phyloP scores from a whole-genome alignment of 2,888 invertebrate genomes.

The Nasonovia ribisnigri region DNA sequence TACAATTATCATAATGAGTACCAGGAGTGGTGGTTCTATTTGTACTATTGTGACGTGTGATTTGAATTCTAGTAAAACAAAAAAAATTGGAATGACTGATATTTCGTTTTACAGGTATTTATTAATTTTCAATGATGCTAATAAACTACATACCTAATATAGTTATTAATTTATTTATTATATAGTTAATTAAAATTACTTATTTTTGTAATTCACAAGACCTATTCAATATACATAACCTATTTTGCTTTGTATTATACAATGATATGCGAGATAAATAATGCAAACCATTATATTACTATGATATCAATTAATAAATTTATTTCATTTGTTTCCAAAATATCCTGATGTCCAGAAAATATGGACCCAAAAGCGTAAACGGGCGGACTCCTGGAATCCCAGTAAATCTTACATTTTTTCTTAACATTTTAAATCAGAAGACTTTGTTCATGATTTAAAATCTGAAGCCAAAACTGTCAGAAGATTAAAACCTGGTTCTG shows the following conservation, averaged over 20 bases:
- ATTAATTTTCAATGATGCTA: neutral
- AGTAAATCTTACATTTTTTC: neutral
- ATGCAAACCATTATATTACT: neutral
- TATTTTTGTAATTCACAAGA: too few relatives aligned
- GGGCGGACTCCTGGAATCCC: neutral
- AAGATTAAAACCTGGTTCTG: neutral
- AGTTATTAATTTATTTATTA: too few relatives aligned
- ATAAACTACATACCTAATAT: too few relatives aligned
- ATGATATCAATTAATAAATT: neutral
- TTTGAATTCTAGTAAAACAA: neutral
- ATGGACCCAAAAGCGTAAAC: neutral
- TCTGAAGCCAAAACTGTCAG: neutral
- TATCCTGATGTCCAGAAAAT: neutral
- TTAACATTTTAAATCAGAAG: neutral
- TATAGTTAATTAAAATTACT: too few relatives aligned
- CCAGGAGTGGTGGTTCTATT: neutral
- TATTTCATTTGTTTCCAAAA: neutral
- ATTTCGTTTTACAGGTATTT: neutral
- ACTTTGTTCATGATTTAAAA: neutral
- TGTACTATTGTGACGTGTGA: neutral
- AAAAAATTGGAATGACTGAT: neutral
- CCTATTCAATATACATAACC: too few relatives aligned
- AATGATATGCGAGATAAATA: too few relatives aligned
- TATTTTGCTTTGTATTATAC: too few relatives aligned
- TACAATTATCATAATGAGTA: neutral